phyloP scores from a whole-genome alignment of 1,140 invertebrate species.

The Riptortus pedestris region DNA sequence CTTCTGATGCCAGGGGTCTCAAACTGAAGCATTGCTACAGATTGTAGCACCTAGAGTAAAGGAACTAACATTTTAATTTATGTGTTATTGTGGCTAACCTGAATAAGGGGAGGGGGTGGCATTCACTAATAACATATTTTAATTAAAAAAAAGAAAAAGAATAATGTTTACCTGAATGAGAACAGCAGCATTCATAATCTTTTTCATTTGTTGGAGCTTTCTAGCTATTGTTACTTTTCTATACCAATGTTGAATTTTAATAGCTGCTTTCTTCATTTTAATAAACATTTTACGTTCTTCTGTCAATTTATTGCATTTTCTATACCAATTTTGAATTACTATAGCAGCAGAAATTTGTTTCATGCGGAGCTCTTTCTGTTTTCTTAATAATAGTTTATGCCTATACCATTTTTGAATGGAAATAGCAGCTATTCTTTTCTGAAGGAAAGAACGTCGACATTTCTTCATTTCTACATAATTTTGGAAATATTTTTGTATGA shows the following conservation, averaged over 20 bases:
- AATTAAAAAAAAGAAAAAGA: not conserved
- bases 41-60: no score
- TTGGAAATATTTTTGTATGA: not conserved
- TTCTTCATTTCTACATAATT: not conserved
- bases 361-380: not conserved
- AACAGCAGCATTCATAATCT: not conserved
- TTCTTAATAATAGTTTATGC: not conserved
- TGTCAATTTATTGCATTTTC: not conserved
- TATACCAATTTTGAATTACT: conserved; percentile 1
- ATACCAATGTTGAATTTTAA: not conserved
- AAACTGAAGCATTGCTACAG: no score
- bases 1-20: no score
- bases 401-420: conserved; percentile 18
- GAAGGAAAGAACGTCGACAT: not conserved
- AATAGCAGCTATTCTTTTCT: not conserved
- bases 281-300: not conserved
- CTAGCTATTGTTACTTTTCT: no score
- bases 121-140: not conserved
- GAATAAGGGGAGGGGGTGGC: no score
- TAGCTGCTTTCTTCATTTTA: not conserved
- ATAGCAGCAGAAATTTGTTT: not conserved
- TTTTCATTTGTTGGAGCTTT: not conserved
- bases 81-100: no score
- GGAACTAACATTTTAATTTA: no score
- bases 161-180: not conserved